Evolutionary conservation across 2,888 invertebrate species (phyloP).

Genomic region (Chymomyza amoena): DNA sequence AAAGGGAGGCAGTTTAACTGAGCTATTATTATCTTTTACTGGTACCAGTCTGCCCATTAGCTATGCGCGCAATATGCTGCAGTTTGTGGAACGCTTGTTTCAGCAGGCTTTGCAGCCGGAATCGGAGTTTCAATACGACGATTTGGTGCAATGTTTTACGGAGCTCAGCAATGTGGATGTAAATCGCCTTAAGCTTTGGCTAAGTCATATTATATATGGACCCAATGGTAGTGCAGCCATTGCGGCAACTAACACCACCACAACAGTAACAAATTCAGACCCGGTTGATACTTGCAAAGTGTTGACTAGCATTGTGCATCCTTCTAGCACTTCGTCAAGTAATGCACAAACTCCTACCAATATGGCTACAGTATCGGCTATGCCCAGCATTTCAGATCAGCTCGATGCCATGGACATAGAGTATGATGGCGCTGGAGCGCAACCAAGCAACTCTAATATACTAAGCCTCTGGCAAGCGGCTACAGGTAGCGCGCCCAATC

Average conservation of each 20-base stretch:
- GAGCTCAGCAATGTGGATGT: slow-evolving; percentile 84
- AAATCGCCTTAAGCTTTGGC: slow-evolving; percentile 83
- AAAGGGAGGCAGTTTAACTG: slow-evolving; percentile 85
- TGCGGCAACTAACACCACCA: slow-evolving; percentile 3
- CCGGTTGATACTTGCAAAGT: slow-evolving; percentile 51
- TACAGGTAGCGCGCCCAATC: slow-evolving; percentile 79
- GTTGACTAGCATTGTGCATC: slow-evolving; percentile 66
- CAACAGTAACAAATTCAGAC: slow-evolving; percentile 53
- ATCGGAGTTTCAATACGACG: slow-evolving; percentile 83
- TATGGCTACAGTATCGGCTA: slow-evolving; percentile 78
- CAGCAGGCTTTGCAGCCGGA: slow-evolving; percentile 83
- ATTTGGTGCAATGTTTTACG: slow-evolving; percentile 84
- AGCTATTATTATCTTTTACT: slow-evolving; percentile 89
- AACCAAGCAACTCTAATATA: slow-evolving; percentile 52
- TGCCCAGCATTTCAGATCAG: slow-evolving; percentile 78
- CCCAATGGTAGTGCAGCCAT: slow-evolving; percentile 72
- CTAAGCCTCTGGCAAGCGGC: slow-evolving; percentile 76
- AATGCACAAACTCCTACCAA: slow-evolving; percentile 81
- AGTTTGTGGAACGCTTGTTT: slow-evolving; percentile 88
- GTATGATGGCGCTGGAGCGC: slow-evolving; percentile 74
- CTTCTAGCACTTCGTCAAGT: slow-evolving; percentile 79
- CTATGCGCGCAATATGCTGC: slow-evolving; percentile 89
- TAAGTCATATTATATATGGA: slow-evolving; percentile 84
- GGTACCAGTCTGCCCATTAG: slow-evolving; percentile 84
- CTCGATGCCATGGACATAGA: slow-evolving; percentile 79